phyloP scores from a whole-genome alignment of 2,888 invertebrate species.

The Sphecodes monilicornis region DNA sequence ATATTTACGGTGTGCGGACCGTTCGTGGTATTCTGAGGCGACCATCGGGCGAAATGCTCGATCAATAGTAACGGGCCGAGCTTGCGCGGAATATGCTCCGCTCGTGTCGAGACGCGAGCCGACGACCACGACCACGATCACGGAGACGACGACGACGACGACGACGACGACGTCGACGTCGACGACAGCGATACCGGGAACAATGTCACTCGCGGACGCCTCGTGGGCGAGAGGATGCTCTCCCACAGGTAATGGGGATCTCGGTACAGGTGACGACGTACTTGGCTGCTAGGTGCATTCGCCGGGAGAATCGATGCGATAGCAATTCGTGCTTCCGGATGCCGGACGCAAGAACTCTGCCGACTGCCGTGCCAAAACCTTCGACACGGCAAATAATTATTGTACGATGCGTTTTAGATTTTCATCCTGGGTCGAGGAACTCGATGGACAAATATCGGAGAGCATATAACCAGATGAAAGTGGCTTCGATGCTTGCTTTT shows the following conservation, averaged over 20 bases:
- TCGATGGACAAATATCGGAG: no score
- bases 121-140: constrained; percentile 41
- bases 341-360: background rate
- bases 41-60: constrained; percentile 66
- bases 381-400: background rate
- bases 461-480: no score
- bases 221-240: background rate
- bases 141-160: constrained; percentile 23
- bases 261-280: constrained; percentile 39
- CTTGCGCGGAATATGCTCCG: constrained; percentile 75
- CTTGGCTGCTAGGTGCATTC: constrained; percentile 18
- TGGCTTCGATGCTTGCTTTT: no score
- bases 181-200: constrained; percentile 21
- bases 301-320: constrained; percentile 32
- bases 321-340: background rate
- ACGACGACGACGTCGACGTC: constrained; percentile 24
- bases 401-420: no score
- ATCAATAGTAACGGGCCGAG: constrained; percentile 79
- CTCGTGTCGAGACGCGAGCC: constrained; percentile 37
- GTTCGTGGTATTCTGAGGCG: constrained; percentile 70
- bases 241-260: constrained; percentile 32
- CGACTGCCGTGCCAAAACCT: constrained; percentile 15
- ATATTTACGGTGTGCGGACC: constrained; percentile 79
- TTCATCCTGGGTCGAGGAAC: no score
- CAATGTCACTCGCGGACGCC: constrained; percentile 5